Conservation (phyloP, 2,113 vertebrate genomes). For the Eulemur macaco region DNA sequence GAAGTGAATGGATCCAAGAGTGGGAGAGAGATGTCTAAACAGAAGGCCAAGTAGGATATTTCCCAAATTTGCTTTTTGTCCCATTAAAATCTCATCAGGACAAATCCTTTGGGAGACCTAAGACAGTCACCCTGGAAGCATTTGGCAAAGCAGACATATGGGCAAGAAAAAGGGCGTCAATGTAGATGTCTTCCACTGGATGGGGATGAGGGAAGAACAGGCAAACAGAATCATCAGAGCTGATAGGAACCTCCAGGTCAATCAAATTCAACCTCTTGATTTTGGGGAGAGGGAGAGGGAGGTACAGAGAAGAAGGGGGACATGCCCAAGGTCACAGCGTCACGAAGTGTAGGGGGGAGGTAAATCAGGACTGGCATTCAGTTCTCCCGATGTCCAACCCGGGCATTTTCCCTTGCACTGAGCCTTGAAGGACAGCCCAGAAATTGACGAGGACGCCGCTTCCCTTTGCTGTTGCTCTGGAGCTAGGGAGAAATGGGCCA, state of each 20-base stretch:
- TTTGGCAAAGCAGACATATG: slow-evolving; percentile 47
- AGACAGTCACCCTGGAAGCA: neutral
- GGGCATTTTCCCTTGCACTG: slow-evolving; percentile 30
- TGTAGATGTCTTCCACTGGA: neutral
- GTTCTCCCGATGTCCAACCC: neutral
- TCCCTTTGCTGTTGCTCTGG: slow-evolving; percentile 52
- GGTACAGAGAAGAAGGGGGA: neutral
- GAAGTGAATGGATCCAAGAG: slow-evolving; percentile 53
- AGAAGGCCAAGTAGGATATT: slow-evolving; percentile 16
- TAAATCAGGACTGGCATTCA: neutral
- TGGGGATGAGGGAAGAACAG: neutral
- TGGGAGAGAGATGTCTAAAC: slow-evolving; percentile 29
- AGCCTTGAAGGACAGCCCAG: slow-evolving; percentile 66
- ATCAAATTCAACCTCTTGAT: neutral
- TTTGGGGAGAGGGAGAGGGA: neutral
- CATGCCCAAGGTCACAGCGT: neutral
- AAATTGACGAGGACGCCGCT: neutral
- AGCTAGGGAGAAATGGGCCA: slow-evolving; percentile 62
- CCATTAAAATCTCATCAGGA: slow-evolving; percentile 73
- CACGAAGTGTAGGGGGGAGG: neutral
- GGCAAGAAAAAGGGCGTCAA: neutral
- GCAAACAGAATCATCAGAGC: neutral
- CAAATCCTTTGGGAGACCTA: slow-evolving; percentile 46
- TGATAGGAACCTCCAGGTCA: neutral
- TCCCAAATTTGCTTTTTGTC: slow-evolving; percentile 63